Evolutionary conservation across 2,888 invertebrate genomes (phyloP).

Genomic region (Hemicrepidius hirtus): DNA sequence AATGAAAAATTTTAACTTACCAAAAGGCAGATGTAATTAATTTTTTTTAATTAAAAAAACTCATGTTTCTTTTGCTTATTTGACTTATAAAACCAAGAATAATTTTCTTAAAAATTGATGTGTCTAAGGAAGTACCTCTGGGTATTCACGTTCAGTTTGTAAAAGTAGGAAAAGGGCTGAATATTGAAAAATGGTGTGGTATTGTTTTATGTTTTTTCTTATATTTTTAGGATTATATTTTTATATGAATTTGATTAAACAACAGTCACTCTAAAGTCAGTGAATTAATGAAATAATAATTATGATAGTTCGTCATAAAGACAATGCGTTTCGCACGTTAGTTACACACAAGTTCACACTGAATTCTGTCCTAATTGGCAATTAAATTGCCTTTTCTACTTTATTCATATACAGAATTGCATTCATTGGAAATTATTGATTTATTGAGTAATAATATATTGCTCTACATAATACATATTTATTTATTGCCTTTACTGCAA

Average conservation of each 20-base stretch:
- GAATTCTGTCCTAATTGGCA: slow-evolving; percentile 60
- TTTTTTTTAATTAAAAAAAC: no score
- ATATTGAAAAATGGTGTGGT: no score
- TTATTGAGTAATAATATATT: slow-evolving; percentile 57
- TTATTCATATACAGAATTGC: slow-evolving; percentile 59
- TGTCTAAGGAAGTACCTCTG: no score
- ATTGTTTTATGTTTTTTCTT: no score
- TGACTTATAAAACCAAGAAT: no score
- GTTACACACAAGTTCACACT: slow-evolving; percentile 28
- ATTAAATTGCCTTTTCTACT: slow-evolving; percentile 59
- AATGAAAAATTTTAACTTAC: no score
- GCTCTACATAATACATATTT: slow-evolving; percentile 60
- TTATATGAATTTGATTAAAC: background rate
- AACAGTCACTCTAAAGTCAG: slow-evolving; percentile 1
- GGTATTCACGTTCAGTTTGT: no score
- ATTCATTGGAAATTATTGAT: slow-evolving; percentile 61
- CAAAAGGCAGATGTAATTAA: no score
- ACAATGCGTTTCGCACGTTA: slow-evolving; percentile 14
- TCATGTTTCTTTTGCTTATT: no score
- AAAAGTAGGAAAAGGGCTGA: no score
- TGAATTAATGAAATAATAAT: slow-evolving; percentile 10
- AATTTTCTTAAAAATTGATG: no score
- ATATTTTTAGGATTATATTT: no score
- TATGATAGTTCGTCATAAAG: slow-evolving; percentile 22
- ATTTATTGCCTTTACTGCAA: slow-evolving; percentile 53